Conservation (phyloP, 1,140 invertebrate genomes). For the Armadillidium nasatum region DNA sequence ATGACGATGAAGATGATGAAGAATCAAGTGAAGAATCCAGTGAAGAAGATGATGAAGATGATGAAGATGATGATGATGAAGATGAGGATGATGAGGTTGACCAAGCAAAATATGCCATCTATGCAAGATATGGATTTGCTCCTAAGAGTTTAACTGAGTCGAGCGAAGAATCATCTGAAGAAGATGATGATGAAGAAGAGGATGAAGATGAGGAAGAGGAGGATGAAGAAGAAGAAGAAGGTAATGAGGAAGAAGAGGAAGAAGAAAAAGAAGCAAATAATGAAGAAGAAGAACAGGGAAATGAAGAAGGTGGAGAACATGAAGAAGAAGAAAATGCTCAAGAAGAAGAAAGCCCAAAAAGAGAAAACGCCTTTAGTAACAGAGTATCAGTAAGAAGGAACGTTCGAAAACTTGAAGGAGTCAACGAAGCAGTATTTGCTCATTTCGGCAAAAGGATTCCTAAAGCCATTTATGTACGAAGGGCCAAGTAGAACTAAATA, state of each 20-base stretch:
- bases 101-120: no score
- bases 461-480: no score
- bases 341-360: no score
- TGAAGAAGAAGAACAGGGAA: constrained; percentile 19
- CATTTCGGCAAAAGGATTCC: no score
- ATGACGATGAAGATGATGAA: constrained; percentile 27
- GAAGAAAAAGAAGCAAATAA: background rate
- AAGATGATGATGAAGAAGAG: no score
- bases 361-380: no score
- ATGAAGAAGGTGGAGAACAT: constrained; percentile 14
- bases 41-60: constrained; percentile 26
- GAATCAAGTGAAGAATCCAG: constrained; percentile 26
- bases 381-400: no score
- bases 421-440: no score
- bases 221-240: constrained; percentile 10
- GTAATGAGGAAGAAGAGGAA: constrained; percentile 4
- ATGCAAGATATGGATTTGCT: background rate
- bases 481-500: no score
- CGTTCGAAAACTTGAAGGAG: no score
- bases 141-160: background rate
- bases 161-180: background rate
- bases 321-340: background rate
- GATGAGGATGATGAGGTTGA: no score
- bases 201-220: no score
- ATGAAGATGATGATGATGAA: constrained; percentile 27